Evolutionary conservation across 2,888 invertebrate genomes (phyloP).

Genomic region (Mesoligia furuncula): DNA sequence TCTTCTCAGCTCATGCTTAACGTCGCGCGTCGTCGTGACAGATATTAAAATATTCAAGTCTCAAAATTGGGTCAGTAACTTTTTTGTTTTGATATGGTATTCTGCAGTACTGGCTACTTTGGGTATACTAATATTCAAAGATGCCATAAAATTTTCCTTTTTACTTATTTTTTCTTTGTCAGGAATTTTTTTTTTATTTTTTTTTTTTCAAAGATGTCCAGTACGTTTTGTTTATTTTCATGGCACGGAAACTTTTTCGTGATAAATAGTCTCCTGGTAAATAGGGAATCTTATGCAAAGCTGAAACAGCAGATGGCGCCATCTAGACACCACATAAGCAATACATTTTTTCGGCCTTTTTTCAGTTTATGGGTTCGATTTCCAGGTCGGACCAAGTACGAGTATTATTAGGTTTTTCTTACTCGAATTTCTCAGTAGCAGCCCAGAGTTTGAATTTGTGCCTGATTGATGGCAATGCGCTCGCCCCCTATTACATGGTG

Average conservation of each 20-base stretch:
- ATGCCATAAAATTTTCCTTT: not conserved
- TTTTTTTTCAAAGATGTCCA: not conserved
- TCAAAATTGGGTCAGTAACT: constrained; percentile 5
- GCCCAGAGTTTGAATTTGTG: not conserved
- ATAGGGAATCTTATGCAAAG: not conserved
- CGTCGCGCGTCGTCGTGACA: constrained; percentile 8
- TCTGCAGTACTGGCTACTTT: not conserved
- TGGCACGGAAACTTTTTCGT: not conserved
- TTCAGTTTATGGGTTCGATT: not conserved
- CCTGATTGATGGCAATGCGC: no score
- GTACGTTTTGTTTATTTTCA: not conserved
- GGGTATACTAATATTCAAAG: not conserved
- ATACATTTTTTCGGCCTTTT: no score
- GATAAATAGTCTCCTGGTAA: no score
- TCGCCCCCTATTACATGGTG: not conserved
- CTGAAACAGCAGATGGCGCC: no score
- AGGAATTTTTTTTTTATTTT: no score
- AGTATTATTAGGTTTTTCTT: not conserved
- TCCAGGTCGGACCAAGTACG: not conserved
- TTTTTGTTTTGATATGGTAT: not conserved
- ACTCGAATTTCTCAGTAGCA: not conserved
- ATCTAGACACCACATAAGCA: not conserved
- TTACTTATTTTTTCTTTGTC: constrained; percentile 5
- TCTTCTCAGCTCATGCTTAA: not conserved
- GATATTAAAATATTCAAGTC: constrained; percentile 36